Evolutionary conservation across 2,888 invertebrate genomes (phyloP).

Genomic region (Drosophila robusta): DNA sequence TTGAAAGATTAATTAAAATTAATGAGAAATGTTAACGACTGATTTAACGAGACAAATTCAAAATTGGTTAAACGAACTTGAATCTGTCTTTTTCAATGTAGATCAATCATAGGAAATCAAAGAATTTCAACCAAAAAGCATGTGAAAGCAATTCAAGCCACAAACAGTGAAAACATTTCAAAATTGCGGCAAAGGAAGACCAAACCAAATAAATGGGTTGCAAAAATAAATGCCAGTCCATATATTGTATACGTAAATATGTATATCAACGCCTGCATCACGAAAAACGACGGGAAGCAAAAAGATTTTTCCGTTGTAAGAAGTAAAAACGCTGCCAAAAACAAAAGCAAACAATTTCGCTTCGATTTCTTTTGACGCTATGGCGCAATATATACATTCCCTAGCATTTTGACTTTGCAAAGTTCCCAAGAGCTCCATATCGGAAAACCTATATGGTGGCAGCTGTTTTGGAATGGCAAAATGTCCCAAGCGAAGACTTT

Average conservation of each 20-base stretch:
- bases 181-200: constrained; percentile 32
- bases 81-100: constrained; percentile 1
- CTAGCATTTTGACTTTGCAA: constrained; percentile 17
- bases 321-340: constrained; percentile 66
- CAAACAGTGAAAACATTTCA: constrained; percentile 52
- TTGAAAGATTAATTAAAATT: constrained; percentile 13
- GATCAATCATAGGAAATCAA: constrained; percentile 14
- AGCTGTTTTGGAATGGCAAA: constrained; percentile 29
- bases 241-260: constrained; percentile 49
- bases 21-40: constrained; percentile 12
- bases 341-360: constrained; percentile 42
- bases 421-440: constrained; percentile 9
- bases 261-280: constrained; percentile 16
- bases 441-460: constrained; percentile 19
- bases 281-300: constrained; percentile 51
- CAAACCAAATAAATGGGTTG: constrained; percentile 46
- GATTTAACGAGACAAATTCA: constrained; percentile 19
- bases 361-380: constrained; percentile 35
- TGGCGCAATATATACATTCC: constrained; percentile 21
- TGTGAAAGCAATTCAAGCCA: constrained; percentile 36
- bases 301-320: constrained; percentile 70
- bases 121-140: constrained; percentile 10
- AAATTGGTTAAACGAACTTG: constrained; percentile 13
- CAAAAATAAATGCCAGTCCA: constrained; percentile 61
- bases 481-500: constrained; percentile 32